Conservation (phyloP, 2,888 invertebrate species). For the Andrena chrysosceles region DNA sequence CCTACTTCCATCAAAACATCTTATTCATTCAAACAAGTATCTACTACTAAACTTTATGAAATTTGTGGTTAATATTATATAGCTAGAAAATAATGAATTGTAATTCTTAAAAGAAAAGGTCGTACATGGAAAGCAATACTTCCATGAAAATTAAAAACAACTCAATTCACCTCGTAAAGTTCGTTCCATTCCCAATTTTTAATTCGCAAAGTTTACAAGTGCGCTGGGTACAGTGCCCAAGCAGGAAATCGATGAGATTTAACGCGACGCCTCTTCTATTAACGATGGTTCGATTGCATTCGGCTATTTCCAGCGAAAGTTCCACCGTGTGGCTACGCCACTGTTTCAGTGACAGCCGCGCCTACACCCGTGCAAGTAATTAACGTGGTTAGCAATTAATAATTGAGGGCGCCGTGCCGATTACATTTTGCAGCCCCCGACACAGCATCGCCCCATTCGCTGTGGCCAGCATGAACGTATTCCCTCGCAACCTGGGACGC, state of each 20-base stretch:
- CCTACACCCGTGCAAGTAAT: conserved; percentile 81
- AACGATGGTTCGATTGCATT: conserved; percentile 50
- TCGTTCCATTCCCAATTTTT: too few species aligned
- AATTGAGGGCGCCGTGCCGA: conserved; percentile 83
- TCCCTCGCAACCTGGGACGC: conserved; percentile 69
- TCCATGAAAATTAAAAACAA: too few species aligned
- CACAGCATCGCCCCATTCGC: conserved; percentile 60
- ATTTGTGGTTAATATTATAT: too few species aligned
- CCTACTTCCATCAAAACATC: too few species aligned
- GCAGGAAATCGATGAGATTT: conserved; percentile 49
- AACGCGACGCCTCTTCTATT: conserved; percentile 48
- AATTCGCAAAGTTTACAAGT: too few species aligned
- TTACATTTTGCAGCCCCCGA: conserved; percentile 82
- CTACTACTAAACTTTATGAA: too few species aligned
- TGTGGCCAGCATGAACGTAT: conserved; percentile 70
- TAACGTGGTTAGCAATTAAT: conserved; percentile 84
- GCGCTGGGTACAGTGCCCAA: neutral
- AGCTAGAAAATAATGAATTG: too few species aligned
- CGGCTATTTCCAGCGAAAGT: conserved; percentile 34
- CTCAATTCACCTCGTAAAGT: too few species aligned
- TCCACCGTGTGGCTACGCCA: conserved; percentile 71
- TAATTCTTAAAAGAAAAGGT: too few species aligned
- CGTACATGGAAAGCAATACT: too few species aligned
- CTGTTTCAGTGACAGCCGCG: conserved; percentile 79
- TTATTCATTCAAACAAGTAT: too few species aligned